A percentile compares a stretch with the other conserved stretches of the same genome.
phyloP scores from a whole-genome alignment of 2,113 vertebrate genomes.

The Gallinago media region DNA sequence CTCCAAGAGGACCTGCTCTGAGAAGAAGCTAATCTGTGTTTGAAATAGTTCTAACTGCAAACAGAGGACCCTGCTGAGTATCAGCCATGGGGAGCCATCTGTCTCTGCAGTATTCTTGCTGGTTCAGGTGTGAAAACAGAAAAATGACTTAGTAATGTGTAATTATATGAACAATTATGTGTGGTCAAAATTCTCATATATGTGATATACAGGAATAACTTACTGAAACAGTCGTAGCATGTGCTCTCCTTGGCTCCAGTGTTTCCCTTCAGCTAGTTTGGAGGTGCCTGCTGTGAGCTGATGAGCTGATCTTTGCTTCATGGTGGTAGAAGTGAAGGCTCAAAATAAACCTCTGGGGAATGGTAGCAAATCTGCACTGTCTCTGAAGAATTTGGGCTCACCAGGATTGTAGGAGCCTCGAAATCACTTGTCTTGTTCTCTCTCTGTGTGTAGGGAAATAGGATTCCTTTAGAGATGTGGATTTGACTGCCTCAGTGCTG shows the following conservation, averaged over 20 bases:
- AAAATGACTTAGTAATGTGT: neutral
- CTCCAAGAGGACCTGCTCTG: neutral
- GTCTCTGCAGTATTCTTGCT: neutral
- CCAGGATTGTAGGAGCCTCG: neutral
- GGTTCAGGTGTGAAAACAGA: neutral
- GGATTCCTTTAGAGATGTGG: fast-evolving
- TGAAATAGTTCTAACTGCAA: neutral
- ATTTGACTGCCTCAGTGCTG: neutral
- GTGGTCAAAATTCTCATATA: neutral
- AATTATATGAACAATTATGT: neutral
- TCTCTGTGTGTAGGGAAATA: neutral
- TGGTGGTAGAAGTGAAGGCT: neutral
- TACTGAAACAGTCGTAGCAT: neutral
- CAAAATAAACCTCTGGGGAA: neutral
- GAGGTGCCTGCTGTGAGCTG: neutral
- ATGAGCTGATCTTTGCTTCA: neutral
- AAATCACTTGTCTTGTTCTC: neutral
- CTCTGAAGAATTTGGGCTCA: neutral
- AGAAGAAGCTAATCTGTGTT: neutral
- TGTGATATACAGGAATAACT: fast-evolving
- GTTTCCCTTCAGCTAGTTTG: neutral
- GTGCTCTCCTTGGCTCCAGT: neutral
- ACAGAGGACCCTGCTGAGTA: neutral
- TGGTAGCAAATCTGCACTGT: neutral
- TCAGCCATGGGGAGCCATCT: neutral